Conservation (phyloP, 2,113 vertebrate genomes). For the Pituophis catenifer region DNA sequence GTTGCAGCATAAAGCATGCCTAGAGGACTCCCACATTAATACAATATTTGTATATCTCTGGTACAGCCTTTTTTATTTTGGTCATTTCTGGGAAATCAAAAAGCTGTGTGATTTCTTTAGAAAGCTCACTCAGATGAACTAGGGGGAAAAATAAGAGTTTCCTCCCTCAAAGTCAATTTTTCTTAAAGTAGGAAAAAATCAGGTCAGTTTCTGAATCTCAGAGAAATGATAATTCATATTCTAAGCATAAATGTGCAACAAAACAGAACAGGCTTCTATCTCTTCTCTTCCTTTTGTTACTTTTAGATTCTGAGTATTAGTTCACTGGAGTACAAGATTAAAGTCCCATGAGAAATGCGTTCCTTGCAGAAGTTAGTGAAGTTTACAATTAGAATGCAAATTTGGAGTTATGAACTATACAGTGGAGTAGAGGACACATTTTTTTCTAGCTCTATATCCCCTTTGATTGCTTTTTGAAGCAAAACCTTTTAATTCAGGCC, state of each 20-base stretch:
- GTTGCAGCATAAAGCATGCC: conserved; percentile 20
- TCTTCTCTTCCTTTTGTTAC: neutral
- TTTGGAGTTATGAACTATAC: neutral
- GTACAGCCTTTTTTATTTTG: conserved; percentile 8
- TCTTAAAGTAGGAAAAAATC: too few species aligned
- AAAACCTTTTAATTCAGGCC: neutral
- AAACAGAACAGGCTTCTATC: neutral
- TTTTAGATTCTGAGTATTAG: neutral
- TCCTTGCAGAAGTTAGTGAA: neutral
- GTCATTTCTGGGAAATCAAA: conserved; percentile 31
- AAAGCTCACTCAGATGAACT: neutral
- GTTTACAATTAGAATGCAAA: neutral
- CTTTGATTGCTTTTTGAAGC: neutral
- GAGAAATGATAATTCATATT: neutral
- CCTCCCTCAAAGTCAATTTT: neutral
- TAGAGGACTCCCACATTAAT: conserved; percentile 1
- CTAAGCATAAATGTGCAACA: neutral
- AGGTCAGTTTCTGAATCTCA: neutral
- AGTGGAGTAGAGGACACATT: neutral
- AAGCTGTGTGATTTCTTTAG: neutral
- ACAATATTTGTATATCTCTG: conserved; percentile 12
- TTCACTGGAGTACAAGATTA: neutral
- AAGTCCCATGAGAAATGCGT: neutral
- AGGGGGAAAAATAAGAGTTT: neutral
- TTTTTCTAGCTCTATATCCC: neutral